Evolutionary conservation across 2,113 vertebrate genomes (phyloP).

Genomic region (Poeciliopsis prolifica): DNA sequence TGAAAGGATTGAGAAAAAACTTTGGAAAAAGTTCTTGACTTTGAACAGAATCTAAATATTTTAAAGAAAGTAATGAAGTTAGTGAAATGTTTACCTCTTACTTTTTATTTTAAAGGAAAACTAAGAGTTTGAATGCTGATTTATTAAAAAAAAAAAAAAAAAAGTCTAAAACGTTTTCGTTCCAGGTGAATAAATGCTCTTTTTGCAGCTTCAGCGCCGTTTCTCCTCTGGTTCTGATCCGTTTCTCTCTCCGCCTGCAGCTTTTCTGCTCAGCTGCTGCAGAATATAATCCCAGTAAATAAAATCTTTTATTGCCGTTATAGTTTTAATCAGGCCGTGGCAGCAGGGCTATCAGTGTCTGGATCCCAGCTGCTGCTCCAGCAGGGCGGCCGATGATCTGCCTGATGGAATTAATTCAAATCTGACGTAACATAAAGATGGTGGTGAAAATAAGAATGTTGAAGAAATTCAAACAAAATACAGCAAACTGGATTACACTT

Average conservation of each 20-base stretch:
- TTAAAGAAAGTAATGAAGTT: too few relatives aligned
- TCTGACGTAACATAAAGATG: neutral
- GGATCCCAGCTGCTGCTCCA: constrained; percentile 47
- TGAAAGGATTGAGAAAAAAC: too few relatives aligned
- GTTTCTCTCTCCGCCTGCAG: neutral
- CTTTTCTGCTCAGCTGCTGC: neutral
- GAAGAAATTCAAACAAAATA: neutral
- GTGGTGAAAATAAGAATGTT: neutral
- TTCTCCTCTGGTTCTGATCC: neutral
- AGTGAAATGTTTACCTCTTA: too few relatives aligned
- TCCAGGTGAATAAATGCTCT: neutral
- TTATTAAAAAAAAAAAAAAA: too few relatives aligned
- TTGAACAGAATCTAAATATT: too few relatives aligned
- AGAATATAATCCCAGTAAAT: constrained; percentile 33
- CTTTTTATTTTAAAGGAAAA: too few relatives aligned
- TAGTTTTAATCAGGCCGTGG: constrained; percentile 19
- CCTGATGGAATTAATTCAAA: constrained; percentile 33
- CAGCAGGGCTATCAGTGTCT: constrained; percentile 36
- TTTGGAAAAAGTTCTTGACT: too few relatives aligned
- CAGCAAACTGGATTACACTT: neutral
- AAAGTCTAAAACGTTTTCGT: too few relatives aligned
- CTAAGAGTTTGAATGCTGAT: too few relatives aligned
- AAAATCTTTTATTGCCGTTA: constrained; percentile 17
- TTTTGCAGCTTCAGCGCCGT: neutral
- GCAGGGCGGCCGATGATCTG: constrained; percentile 31